Percentiles rank a stretch among this genome's conserved stretches.
These are phyloP conservation scores for Pangasius larnaudii DNA, from an alignment of 2,797 vertebrate species.

Conservation along the genomic window DNA sequence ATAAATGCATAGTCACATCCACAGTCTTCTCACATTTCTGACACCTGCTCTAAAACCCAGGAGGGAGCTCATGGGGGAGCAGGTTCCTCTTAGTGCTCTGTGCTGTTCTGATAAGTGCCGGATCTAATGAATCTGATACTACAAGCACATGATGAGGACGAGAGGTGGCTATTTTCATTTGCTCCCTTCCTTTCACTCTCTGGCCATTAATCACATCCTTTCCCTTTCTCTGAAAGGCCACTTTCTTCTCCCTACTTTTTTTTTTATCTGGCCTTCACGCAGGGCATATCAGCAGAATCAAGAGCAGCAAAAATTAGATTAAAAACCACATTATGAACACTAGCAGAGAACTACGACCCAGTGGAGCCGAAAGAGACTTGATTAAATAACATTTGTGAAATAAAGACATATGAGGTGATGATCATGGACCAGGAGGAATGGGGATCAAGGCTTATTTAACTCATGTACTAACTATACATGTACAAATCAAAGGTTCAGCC, in stretches of 20 bases:
- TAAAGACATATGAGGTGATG: background rate
- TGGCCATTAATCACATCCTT: constrained; percentile 41
- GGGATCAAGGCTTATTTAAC: background rate
- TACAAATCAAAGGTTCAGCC: background rate
- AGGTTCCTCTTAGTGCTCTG: constrained; percentile 2
- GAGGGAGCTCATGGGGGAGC: too few relatives aligned
- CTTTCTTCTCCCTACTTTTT: constrained; percentile 15
- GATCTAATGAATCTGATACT: constrained; percentile 21
- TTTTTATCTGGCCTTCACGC: constrained; percentile 12
- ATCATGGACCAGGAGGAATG: background rate
- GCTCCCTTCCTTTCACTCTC: constrained; percentile 30
- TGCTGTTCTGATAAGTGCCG: background rate
- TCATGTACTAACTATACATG: background rate
- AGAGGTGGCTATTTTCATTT: constrained; percentile 49
- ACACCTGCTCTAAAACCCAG: background rate
- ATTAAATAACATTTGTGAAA: background rate
- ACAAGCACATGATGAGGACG: constrained; percentile 34
- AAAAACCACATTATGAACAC: constrained; percentile 40
- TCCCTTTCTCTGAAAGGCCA: background rate
- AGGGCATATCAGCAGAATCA: constrained; percentile 45
- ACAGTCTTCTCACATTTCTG: background rate
- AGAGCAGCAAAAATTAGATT: constrained; percentile 33
- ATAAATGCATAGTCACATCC: background rate
- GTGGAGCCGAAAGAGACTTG: background rate
- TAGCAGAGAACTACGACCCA: constrained; percentile 10